phyloP scores from a whole-genome alignment of 2,888 invertebrate species.

The Tiphia femorata region DNA sequence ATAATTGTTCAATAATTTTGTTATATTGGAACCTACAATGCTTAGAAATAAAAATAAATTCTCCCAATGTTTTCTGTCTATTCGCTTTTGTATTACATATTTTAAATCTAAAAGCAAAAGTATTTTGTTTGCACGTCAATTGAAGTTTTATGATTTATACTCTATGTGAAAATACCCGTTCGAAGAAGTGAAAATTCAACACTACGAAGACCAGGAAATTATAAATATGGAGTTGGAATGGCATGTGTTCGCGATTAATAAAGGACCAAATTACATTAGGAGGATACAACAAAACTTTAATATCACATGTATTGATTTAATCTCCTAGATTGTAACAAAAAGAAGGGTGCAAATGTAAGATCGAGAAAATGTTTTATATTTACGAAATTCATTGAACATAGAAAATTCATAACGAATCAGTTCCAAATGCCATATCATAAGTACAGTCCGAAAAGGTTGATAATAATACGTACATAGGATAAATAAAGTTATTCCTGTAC shows the following conservation, averaged over 20 bases:
- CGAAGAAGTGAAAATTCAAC: too few species aligned
- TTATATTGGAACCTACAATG: not conserved
- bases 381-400: conserved; percentile 33
- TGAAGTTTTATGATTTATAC: too few species aligned
- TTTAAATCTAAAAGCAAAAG: not conserved
- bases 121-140: not conserved
- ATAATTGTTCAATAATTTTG: not conserved
- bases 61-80: not conserved
- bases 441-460: not conserved
- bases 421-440: conserved; percentile 1
- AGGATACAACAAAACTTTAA: too few species aligned
- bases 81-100: not conserved
- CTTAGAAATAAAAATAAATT: not conserved
- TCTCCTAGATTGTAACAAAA: not conserved
- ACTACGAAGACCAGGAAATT: too few species aligned
- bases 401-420: conserved; percentile 33
- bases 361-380: conserved; percentile 30
- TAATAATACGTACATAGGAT: conserved; percentile 1
- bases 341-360: not conserved
- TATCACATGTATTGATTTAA: not conserved
- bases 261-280: too few species aligned
- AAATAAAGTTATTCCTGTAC: conserved; percentile 9
- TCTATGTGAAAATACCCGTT: too few species aligned
- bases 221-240: too few species aligned
- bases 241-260: too few species aligned